Base-by-base conservation (phyloP, 2,113 vertebrate genomes). In the Bujurquina vittata region DNA sequence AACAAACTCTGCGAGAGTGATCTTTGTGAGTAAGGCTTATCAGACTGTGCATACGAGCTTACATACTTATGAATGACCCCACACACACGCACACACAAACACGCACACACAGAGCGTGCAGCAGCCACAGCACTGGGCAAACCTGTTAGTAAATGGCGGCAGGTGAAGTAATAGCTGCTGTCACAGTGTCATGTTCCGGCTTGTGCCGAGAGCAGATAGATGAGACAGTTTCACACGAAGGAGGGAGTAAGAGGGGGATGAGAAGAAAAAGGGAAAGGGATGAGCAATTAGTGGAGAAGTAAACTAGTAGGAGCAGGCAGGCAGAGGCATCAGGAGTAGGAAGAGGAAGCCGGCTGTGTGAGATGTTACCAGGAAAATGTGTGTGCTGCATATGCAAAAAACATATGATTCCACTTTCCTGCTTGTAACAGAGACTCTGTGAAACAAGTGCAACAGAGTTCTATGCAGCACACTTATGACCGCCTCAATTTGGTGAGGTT, bases 171-270 rank as follows among this genome's bases (percentile, higher is more conserved):
- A 95, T 88, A 87, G 77, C 83, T 85, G 85, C 83, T 86, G 91
- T 91, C 91, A 87, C 83, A 57, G 93, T 94, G 87, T 95, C 94
- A 4, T 94, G 95, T 95, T 95, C 90, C 91, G 56, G 91, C 95
- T 92, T 96, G 95, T 60, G 91, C 87, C 3, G 69, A 80, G 83
- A 89, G 84, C 83, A 91, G 91, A 87, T 88, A 86, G 88, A 88
- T 85, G 54, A 93, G 82, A 78, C 29, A 75, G 90, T 95, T 95
- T 95, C 94, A 92, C 93, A 95, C 88, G 90, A 89, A 77, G 91
- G 88, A 73, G 90, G 88, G 84, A 88, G 87, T 58, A 77, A 10
- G 83, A 3, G 84, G 85, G 79, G 81, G 81, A 20, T 12, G 35
- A 76, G 49, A 60, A 6, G 18, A 60, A 58, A 76, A 87, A 87